Percentiles rank a stretch among this genome's conserved stretches.
Conservation (phyloP, 1,140 invertebrate species). For the Spodoptera frugiperda region DNA sequence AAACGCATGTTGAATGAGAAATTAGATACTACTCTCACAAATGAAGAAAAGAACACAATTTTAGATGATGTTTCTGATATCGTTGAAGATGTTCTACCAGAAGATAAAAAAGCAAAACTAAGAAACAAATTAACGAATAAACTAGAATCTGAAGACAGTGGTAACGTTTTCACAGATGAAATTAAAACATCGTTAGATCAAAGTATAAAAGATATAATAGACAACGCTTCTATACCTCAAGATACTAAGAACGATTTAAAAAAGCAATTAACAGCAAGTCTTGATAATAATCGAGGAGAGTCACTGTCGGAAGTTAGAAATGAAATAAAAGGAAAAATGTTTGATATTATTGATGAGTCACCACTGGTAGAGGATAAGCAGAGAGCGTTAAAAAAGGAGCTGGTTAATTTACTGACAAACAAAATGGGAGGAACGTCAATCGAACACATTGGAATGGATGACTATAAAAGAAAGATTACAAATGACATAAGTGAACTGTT, state of each 20-base stretch:
- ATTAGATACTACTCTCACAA: conserved; percentile 4
- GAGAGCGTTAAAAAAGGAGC: neutral
- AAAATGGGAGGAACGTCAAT: neutral
- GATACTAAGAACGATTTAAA: no score
- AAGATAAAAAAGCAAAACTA: neutral
- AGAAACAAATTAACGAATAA: neutral
- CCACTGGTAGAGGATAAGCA: neutral
- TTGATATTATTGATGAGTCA: neutral
- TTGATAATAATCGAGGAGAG: no score
- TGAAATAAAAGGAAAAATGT: neutral
- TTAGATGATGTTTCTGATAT: neutral
- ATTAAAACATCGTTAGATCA: neutral
- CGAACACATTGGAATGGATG: neutral
- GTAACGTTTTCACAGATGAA: neutral
- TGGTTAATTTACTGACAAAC: neutral
- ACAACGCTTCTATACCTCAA: neutral
- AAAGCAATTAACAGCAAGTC: no score
- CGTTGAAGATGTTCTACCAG: neutral
- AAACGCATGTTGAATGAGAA: neutral
- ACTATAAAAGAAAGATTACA: neutral
- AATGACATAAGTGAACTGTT: neutral
- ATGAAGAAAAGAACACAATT: neutral
- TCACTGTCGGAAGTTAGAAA: neutral
- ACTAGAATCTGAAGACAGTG: neutral
- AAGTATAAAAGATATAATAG: neutral